Evolutionary conservation across 2,888 invertebrate species (phyloP), one percentile per base, ranked within the genome.

Genomic region (Monochamus alternatus): DNA sequence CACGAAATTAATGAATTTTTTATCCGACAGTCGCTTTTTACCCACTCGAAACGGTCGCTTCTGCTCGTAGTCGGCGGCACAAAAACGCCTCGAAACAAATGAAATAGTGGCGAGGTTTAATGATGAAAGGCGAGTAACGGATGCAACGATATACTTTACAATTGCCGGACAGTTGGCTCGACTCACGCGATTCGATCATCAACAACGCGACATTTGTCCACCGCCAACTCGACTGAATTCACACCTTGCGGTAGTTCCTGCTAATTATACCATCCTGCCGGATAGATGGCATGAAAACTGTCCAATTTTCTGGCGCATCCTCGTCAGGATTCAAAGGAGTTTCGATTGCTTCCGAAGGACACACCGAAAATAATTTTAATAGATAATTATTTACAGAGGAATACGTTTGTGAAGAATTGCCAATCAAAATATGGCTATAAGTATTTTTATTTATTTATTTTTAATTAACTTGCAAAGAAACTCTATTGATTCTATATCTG

Each of bases 151-250:
- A 82, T 80, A 80, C 81, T 78, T 81, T 81, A 79, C 81, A 81
- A 84, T 82, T 83, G 81, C 81, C 79, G 81, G 78, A 83, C 80
- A 84, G 82, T 83, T 84, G 84, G 82, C 75, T 76, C 66, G 76
- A 68, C 67, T 78, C 85, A 85, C 84, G 85, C 85, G 81, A 85
- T 83, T 78, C 78, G 82, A 83, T 85, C 85, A 85, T 85, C 84
- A 85, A 84, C 84, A 81, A 83, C 76, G 81, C 80, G 83, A 84
- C 82, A 83, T 82, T 84, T 82, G 84, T 83, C 76, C 77, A 81
- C 80, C 81, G 79, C 82, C 81, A 82, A 81, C 79, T 78, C 70
- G 80, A 79, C 80, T 80, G 78, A 80, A 83, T 81, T 84, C 82
- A 83, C 84, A 82, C 84, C 83, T 82, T 83, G 80, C 81, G 80